Evolutionary conservation across 1,140 invertebrate genomes (phyloP), one percentile per base, ranked within the genome.

Genomic region (Trichonephila clavata): DNA sequence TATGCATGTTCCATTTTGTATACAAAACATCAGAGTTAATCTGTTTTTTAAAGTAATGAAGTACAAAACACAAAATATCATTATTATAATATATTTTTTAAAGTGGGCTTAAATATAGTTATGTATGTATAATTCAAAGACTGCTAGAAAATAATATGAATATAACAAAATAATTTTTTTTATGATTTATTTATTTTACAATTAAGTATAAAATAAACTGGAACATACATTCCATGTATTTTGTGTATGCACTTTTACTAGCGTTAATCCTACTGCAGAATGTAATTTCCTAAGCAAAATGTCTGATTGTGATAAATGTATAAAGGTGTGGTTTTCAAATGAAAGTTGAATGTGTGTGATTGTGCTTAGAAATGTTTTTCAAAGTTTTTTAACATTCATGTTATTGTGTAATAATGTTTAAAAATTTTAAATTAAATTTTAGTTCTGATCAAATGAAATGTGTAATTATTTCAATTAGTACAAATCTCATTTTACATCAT

Each of bases 381-480:
- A 81, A 88, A 93, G 24, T 88, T 92, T 86, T 86, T 92, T 90
- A 84, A 93, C 83, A 88, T 87, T 93, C 83, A 93, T 93, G 92
- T 93, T 93, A 87, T 88, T 93, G 65, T 93, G 91, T 93, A 93
- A 93, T 71, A 86, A 81, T 93, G 92, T 93, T 87, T 93, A 93
- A 93, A 63, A 63, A 88, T 87, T 93, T 93, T 93, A 87, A 93
- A 93, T 93, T 93, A 93, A 93, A 93, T 80, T 93, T 93, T 80
- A 93, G 92, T 93, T 93, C 92, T 87, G 68, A 71, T 93, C 65
- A 93, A 84, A 61, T 84, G 57, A 84, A 84, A 24, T 92, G 21
- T 83, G 77, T 18, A 18, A 24, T 60, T 81, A 59, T 80, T 90
- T 81, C 59, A 8, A 50, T 7, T 13, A 50, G 50, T 50, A 50